phyloP scores from a whole-genome alignment of 2,888 invertebrate species.

The Dilophus febrilis region DNA sequence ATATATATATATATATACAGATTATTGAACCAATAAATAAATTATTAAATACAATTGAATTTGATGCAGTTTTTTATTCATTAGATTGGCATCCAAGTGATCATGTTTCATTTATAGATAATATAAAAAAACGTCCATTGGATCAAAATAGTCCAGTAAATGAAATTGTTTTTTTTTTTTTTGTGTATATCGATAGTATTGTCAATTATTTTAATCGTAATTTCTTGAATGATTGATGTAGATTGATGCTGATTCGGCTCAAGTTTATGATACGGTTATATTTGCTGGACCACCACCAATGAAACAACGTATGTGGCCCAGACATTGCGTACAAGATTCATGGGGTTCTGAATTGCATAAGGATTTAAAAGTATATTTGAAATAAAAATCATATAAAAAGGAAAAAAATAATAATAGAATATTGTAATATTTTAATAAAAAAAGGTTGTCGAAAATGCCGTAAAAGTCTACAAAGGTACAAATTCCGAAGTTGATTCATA shows the following conservation, averaged over 20 bases:
- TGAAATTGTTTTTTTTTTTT: no score
- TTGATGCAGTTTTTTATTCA: constrained; percentile 83
- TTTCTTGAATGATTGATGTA: constrained; percentile 17
- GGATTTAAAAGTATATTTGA: constrained; percentile 68
- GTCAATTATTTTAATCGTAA: not conserved
- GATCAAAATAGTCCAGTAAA: constrained; percentile 54
- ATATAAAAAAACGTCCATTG: constrained; percentile 57
- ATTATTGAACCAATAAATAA: constrained; percentile 84
- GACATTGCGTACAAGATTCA: constrained; percentile 88
- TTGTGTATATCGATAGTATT: no score
- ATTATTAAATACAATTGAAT: constrained; percentile 60
- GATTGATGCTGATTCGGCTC: constrained; percentile 57
- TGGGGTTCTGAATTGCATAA: constrained; percentile 90
- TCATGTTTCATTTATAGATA: constrained; percentile 93
- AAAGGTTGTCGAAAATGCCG: constrained; percentile 52
- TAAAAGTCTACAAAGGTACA: constrained; percentile 79
- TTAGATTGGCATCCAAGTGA: constrained; percentile 95
- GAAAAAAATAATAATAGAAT: not conserved
- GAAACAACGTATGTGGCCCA: constrained; percentile 86
- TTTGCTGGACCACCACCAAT: constrained; percentile 74
- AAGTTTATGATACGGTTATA: constrained; percentile 80
- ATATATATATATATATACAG: constrained; percentile 29
- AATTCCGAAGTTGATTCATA: constrained; percentile 93
- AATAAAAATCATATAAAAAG: no score
- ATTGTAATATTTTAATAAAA: no score